Conservation (phyloP, 2,888 invertebrate genomes). For the Amiota mariae region DNA sequence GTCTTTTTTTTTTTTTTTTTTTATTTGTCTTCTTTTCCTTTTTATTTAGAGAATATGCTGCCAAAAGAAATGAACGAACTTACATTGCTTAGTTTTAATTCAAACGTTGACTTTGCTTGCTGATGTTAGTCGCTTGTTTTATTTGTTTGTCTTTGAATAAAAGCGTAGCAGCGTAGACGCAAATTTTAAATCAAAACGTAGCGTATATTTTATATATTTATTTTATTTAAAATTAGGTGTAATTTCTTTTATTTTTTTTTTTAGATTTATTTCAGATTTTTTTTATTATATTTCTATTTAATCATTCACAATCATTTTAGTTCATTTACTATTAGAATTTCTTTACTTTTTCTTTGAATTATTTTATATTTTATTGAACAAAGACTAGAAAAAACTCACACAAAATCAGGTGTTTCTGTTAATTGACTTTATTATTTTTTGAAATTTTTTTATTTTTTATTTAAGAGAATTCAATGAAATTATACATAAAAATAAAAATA, state of each 20-base stretch:
- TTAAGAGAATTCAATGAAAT: no score
- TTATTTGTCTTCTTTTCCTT: not conserved
- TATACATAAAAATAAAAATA: not conserved
- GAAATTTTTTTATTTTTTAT: no score
- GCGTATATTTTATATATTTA: constrained; percentile 46
- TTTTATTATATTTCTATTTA: not conserved
- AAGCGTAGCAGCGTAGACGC: not conserved
- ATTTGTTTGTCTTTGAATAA: no score
- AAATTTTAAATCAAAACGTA: constrained; percentile 25
- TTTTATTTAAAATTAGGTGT: constrained; percentile 5
- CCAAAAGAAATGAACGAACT: constrained; percentile 37
- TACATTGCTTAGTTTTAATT: constrained; percentile 50
- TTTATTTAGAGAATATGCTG: not conserved
- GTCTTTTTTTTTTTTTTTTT: not conserved
- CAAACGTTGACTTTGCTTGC: constrained; percentile 25
- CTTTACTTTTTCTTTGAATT: not conserved
- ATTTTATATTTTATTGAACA: not conserved
- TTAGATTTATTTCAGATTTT: no score
- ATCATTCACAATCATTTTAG: constrained; percentile 4
- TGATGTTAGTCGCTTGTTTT: not conserved
- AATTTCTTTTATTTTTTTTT: constrained; percentile 23
- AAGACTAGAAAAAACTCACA: no score
- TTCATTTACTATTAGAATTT: constrained; percentile 13
- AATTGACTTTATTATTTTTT: not conserved
- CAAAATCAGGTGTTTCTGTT: not conserved